phyloP scores from a whole-genome alignment of 2,797 vertebrate species.

The Microctenopoma steveboyesi region DNA sequence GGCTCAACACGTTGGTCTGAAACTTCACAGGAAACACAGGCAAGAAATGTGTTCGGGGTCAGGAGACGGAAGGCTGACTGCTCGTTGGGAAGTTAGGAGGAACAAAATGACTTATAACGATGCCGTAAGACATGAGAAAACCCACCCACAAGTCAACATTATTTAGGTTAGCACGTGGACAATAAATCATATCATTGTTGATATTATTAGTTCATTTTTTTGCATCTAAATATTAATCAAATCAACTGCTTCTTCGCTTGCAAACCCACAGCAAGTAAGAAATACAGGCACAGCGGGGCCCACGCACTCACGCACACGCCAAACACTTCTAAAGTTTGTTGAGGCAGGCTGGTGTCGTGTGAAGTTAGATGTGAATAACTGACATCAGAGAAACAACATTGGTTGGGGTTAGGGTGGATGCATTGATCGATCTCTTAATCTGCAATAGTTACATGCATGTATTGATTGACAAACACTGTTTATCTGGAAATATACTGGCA shows the following conservation, averaged over 20 bases:
- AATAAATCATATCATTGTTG: neutral
- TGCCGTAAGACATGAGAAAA: neutral
- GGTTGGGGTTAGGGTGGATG: constrained; percentile 67
- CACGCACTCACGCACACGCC: constrained; percentile 1
- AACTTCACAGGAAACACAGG: constrained; percentile 36
- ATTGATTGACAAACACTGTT: constrained; percentile 83
- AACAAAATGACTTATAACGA: neutral
- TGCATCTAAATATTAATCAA: neutral
- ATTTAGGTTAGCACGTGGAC: neutral
- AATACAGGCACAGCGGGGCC: neutral
- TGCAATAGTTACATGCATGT: constrained; percentile 83
- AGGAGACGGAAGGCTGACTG: neutral
- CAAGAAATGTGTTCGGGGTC: neutral
- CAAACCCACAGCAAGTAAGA: neutral
- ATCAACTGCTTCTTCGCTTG: neutral
- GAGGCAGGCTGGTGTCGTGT: constrained; percentile 27
- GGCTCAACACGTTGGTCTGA: constrained; percentile 56
- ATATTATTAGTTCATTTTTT: neutral
- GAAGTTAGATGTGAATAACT: constrained; percentile 73
- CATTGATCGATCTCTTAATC: constrained; percentile 81
- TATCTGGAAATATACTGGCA: constrained; percentile 80
- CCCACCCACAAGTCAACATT: neutral
- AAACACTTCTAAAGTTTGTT: constrained; percentile 45
- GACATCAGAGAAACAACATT: constrained; percentile 68
- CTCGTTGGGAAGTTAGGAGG: neutral